Conservation (phyloP, 2,797 vertebrate genomes). For the Crossoptilon crossoptilon region DNA sequence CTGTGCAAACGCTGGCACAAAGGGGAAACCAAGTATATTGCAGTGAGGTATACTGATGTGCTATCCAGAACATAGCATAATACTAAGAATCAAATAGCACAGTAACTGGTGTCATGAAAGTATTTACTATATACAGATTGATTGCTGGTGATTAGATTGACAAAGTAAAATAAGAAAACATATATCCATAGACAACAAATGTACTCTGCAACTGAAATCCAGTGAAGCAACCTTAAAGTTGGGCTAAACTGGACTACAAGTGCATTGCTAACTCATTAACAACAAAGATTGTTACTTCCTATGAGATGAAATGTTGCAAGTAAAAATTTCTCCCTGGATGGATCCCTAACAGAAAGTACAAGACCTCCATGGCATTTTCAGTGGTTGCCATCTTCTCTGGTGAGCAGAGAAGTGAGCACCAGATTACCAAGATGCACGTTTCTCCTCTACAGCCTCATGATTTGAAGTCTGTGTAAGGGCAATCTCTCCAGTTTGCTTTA, state of each 20-base stretch:
- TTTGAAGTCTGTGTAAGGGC: rapidly evolving
- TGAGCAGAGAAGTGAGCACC: background rate
- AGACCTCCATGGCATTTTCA: background rate
- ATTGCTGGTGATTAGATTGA: conserved; percentile 36
- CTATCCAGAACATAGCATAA: conserved; percentile 43
- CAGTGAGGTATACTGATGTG: background rate
- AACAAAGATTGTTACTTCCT: background rate
- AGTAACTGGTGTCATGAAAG: conserved; percentile 40
- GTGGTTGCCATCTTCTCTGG: background rate
- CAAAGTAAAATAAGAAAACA: conserved; percentile 58
- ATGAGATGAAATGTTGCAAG: background rate
- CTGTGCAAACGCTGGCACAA: conserved; percentile 5
- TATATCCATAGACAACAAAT: conserved; percentile 36
- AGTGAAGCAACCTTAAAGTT: conserved; percentile 41
- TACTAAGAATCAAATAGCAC: conserved; percentile 2
- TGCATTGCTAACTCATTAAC: background rate
- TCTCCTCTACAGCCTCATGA: background rate
- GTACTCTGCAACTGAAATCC: conserved; percentile 24
- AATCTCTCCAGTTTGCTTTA: background rate
- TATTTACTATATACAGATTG: conserved; percentile 50
- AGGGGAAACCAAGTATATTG: conserved; percentile 38
- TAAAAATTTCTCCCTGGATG: background rate
- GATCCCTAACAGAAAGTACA: background rate
- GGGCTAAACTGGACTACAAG: background rate
- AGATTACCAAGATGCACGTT: background rate